These are phyloP conservation scores for Eilema griseolum DNA, from an alignment of 2,888 invertebrate genomes.

Conservation along the genomic window DNA sequence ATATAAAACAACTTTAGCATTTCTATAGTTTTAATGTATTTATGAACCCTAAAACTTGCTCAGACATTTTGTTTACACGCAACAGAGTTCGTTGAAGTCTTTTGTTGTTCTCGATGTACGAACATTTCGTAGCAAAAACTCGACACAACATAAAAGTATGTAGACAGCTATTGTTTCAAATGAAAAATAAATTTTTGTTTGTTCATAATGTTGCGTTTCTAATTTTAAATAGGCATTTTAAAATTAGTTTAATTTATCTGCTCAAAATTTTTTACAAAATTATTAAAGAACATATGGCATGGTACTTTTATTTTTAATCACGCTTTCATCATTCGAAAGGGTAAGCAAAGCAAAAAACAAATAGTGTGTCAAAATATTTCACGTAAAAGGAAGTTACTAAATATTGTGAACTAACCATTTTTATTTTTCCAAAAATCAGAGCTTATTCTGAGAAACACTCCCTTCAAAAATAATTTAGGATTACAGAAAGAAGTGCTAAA, in stretches of 20 bases:
- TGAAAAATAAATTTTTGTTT: neutral
- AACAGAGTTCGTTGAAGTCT: constrained; percentile 50
- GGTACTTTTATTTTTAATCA: neutral
- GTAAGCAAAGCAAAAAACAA: neutral
- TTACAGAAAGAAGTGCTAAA: neutral
- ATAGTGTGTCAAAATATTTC: neutral
- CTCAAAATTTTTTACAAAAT: neutral
- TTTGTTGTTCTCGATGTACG: constrained; percentile 35
- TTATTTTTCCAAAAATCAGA: too few species aligned
- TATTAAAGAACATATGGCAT: neutral
- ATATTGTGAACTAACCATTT: too few species aligned
- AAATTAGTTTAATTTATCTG: neutral
- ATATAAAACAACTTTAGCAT: neutral
- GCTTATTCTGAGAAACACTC: neutral
- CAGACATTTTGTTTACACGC: constrained; percentile 41
- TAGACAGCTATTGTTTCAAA: neutral
- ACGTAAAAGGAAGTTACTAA: neutral
- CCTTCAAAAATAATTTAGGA: neutral
- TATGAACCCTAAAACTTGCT: constrained; percentile 3
- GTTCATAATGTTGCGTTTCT: neutral
- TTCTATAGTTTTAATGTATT: neutral
- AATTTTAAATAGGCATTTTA: neutral
- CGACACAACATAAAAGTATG: constrained; percentile 18
- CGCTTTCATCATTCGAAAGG: neutral
- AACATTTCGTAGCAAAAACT: constrained; percentile 16